These are phyloP conservation scores for Temnothorax rugatulus DNA, from an alignment of 2,888 invertebrate species.

Conservation along the genomic window DNA sequence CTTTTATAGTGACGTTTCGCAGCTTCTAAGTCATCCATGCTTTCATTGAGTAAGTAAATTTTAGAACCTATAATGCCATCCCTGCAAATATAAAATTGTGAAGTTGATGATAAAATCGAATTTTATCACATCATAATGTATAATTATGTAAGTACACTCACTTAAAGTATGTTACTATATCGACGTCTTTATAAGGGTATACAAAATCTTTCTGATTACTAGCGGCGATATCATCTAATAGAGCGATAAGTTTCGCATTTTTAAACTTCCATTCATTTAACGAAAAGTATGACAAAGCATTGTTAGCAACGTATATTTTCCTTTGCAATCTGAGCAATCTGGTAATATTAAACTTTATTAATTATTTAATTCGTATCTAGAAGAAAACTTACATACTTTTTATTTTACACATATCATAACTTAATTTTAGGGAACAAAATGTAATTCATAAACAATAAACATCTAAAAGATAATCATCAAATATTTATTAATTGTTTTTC, in stretches of 20 bases:
- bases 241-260: slow-evolving; percentile 88
- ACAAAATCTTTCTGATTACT: slow-evolving; percentile 87
- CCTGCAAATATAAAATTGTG: slow-evolving; percentile 64
- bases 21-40: slow-evolving; percentile 87
- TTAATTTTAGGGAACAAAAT: not conserved
- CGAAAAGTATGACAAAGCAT: slow-evolving; percentile 91
- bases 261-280: slow-evolving; percentile 92
- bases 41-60: slow-evolving; percentile 90
- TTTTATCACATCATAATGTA: too few relatives aligned
- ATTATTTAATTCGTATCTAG: not conserved
- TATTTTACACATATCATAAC: not conserved
- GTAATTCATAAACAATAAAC: not conserved
- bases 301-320: slow-evolving; percentile 92
- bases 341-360: slow-evolving; percentile 64
- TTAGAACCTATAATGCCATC: slow-evolving; percentile 89
- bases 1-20: slow-evolving; percentile 87
- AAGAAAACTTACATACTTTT: not conserved
- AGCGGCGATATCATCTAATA: slow-evolving; percentile 55
- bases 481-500: too few relatives aligned
- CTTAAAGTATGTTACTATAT: slow-evolving; percentile 86
- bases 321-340: slow-evolving; percentile 94
- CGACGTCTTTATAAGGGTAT: slow-evolving; percentile 88
- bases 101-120: too few relatives aligned
- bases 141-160: too few relatives aligned
- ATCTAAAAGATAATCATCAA: not conserved